Conservation (phyloP, 2,113 vertebrate genomes). For the Empidonax alnorum region DNA sequence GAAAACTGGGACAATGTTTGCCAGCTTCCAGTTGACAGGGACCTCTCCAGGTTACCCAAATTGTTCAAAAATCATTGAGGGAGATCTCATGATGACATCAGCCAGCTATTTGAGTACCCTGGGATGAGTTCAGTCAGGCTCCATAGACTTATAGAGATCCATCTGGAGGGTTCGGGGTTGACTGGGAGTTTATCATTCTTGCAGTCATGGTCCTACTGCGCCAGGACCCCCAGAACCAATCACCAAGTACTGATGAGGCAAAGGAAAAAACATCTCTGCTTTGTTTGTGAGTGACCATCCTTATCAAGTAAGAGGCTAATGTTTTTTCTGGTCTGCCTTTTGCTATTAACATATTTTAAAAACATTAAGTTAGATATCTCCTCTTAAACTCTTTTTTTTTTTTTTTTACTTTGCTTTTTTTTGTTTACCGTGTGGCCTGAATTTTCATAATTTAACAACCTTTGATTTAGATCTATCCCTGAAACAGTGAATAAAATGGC, state of each 20-base stretch:
- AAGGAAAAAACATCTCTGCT: background rate
- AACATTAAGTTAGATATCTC: background rate
- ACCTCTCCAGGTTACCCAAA: background rate
- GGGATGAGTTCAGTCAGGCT: background rate
- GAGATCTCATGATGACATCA: background rate
- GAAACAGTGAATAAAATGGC: background rate
- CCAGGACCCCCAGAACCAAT: background rate
- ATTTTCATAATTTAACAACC: background rate
- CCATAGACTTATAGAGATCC: background rate
- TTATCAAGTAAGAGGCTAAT: background rate
- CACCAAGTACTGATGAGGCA: background rate
- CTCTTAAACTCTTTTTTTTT: background rate
- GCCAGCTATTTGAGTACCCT: background rate
- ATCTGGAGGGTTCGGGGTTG: background rate
- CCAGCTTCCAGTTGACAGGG: background rate
- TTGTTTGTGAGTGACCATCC: background rate
- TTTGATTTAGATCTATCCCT: background rate
- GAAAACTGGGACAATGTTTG: background rate
- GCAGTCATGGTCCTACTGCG: background rate
- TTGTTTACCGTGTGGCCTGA: background rate
- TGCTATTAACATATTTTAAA: background rate
- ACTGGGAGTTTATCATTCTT: background rate
- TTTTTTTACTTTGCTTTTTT: background rate
- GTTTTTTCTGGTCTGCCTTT: background rate
- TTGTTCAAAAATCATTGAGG: background rate